Base-by-base conservation (phyloP, 1,140 invertebrate genomes). In the Brachionus paranguensis region DNA sequence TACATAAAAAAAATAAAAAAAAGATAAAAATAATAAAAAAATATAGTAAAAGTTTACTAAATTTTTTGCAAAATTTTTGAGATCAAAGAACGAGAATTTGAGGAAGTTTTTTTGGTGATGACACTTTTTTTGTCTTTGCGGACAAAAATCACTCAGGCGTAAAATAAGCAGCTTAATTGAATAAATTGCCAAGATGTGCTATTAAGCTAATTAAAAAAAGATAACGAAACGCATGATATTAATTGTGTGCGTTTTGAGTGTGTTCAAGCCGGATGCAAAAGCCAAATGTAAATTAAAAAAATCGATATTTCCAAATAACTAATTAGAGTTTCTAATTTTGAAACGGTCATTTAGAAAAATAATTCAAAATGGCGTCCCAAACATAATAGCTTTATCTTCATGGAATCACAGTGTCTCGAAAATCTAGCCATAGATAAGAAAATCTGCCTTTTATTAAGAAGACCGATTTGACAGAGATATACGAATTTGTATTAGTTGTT, bases 321-420 rank as follows among this genome's bases (percentile, higher is more conserved):
- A 60, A 60, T 60, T 60, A 20, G 53, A 60, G 53, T 7, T 60
- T 60, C 10, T 60, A 20, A 60, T 60, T 60, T 20, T 60, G 53
- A 68, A 68, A 68, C 65, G 65, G 65, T 68, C 65, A 68, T 68
- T 68, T 68, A 41, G 14, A 37, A 37, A 33, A 68, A 68, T 33
- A 68, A 68, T 68, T 68, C 65, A 68, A 68, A 68, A 68, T 68
- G 65, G 65, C 65, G 65, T 33, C 24, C 33, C 1, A 29, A 33
- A 33, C 65, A 33, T 68, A 60, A 60, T 60, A 10, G 53, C 33
- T 68, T 33, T 68, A 33, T 68, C 27, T 68, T 68, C 65, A 14
- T 41, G 33, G 65, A 68, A 29, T 68, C 65, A 68, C 65, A 68
- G 65, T 68, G 65, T 68, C 65, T 68, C 65, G 65, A 68, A 65